A percentile compares a stretch with the other conserved stretches of the same genome.
phyloP scores from a whole-genome alignment of 2,888 invertebrate genomes.

The Megamerina dolium region DNA sequence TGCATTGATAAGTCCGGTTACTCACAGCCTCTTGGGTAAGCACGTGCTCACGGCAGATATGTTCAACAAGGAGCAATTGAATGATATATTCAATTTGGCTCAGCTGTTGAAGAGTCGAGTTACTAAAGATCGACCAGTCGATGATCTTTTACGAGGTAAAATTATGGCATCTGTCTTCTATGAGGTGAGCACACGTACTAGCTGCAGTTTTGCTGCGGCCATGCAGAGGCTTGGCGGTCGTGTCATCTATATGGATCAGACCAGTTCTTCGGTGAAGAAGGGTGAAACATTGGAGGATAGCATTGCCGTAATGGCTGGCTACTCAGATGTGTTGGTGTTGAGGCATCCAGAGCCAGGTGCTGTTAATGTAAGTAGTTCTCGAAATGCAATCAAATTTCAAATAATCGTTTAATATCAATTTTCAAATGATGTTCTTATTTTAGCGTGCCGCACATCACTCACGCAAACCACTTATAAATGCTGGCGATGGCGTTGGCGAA shows the following conservation, averaged over 20 bases:
- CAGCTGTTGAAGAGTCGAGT: constrained; percentile 79
- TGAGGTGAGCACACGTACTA: constrained; percentile 95
- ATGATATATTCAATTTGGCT: constrained; percentile 90
- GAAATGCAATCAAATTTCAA: too few relatives aligned
- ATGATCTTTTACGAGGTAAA: constrained; percentile 84
- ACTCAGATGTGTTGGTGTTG: constrained; percentile 88
- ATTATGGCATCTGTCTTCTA: constrained; percentile 95
- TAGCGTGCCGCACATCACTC: constrained; percentile 77
- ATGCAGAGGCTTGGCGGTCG: constrained; percentile 94
- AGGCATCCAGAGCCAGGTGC: constrained; percentile 92
- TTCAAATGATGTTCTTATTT: constrained; percentile 22
- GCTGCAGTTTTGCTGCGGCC: constrained; percentile 92
- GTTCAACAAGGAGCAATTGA: constrained; percentile 83
- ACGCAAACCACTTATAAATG: constrained; percentile 91
- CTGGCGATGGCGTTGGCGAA: constrained; percentile 95
- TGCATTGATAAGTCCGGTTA: constrained; percentile 48
- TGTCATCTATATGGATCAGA: constrained; percentile 84
- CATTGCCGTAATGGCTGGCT: constrained; percentile 81
- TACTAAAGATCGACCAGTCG: constrained; percentile 73
- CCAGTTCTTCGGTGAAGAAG: constrained; percentile 89
- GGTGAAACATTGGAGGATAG: constrained; percentile 93
- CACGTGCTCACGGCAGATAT: constrained; percentile 79
- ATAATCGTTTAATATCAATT: not conserved
- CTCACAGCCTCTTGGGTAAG: constrained; percentile 58
- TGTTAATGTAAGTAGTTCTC: constrained; percentile 67